These are phyloP conservation scores for Drosophila miranda DNA, from an alignment of 1,140 invertebrate species.

Conservation along the genomic window DNA sequence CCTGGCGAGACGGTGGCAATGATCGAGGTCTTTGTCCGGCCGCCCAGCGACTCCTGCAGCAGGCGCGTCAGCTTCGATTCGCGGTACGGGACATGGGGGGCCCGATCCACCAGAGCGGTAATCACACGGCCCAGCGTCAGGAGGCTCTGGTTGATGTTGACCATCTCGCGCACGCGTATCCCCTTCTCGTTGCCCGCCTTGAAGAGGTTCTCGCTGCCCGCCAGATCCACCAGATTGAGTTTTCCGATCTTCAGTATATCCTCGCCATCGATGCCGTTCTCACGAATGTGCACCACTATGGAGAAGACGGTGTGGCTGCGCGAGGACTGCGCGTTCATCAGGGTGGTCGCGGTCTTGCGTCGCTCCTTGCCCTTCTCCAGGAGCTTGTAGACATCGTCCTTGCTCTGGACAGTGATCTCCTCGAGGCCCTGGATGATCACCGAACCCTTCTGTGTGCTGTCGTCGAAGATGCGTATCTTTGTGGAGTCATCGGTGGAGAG, in stretches of 20 bases:
- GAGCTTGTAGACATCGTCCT: conserved; percentile 95
- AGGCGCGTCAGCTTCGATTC: conserved; percentile 96
- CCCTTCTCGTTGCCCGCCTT: conserved; percentile 93
- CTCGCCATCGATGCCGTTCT: conserved; percentile 94
- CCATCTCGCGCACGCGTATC: conserved; percentile 93
- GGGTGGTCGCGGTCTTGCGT: conserved; percentile 94
- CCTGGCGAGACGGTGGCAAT: conserved; percentile 97
- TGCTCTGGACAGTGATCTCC: conserved; percentile 94
- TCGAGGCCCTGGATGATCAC: conserved; percentile 97
- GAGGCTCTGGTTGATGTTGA: conserved; percentile 97
- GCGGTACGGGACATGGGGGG: conserved; percentile 96
- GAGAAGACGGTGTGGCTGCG: conserved; percentile 98
- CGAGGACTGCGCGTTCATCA: conserved; percentile 97
- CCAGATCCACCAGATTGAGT: conserved; percentile 97
- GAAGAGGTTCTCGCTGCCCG: conserved; percentile 98
- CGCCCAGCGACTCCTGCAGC: conserved; percentile 97
- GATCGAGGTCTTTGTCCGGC: conserved; percentile 96
- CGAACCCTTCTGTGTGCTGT: conserved; percentile 91
- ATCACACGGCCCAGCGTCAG: conserved; percentile 98
- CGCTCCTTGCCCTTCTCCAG: conserved; percentile 91
- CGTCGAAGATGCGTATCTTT: conserved; percentile 92
- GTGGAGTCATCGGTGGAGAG: conserved; percentile 90
- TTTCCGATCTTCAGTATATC: conserved; percentile 98
- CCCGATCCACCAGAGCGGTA: conserved; percentile 95
- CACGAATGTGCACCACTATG: conserved; percentile 96